Conservation (phyloP, 92 coral and sea anemone genomes). For the Desmophyllum pertusum region DNA sequence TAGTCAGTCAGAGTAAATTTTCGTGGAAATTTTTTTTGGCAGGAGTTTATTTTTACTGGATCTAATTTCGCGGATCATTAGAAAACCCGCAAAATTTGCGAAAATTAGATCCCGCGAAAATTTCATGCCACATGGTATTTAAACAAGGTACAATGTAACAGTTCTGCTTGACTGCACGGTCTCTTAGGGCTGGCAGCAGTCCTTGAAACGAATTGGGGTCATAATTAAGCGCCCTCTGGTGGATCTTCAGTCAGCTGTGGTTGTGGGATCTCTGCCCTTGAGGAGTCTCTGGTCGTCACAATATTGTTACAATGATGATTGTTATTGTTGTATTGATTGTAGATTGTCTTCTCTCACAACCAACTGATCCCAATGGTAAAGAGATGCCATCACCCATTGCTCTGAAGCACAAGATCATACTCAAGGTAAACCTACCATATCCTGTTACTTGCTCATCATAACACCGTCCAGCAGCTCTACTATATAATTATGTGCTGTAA, state of each 20-base stretch:
- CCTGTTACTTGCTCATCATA: background rate
- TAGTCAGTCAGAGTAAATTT: too few species aligned
- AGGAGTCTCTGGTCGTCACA: conserved; percentile 51
- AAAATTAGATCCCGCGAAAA: too few species aligned
- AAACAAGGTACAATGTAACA: conserved; percentile 51
- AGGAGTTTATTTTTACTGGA: too few species aligned
- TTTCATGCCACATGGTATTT: too few species aligned
- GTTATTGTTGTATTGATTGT: background rate
- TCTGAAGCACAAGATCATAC: conserved; percentile 81
- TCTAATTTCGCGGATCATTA: too few species aligned
- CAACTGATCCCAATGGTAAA: conserved; percentile 72
- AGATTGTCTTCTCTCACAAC: conserved; percentile 83
- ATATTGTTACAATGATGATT: too few species aligned
- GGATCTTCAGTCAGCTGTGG: conserved; percentile 67
- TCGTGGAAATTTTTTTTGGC: too few species aligned
- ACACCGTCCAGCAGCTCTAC: too few species aligned
- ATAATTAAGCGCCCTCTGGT: conserved; percentile 58
- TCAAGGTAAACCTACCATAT: conserved; percentile 57
- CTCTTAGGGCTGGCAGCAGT: conserved; percentile 60
- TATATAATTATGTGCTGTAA: too few species aligned
- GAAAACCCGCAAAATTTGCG: too few species aligned
- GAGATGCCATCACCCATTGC: conserved; percentile 89
- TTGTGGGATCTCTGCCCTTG: conserved; percentile 54
- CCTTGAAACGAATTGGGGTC: conserved; percentile 61
- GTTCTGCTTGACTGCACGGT: conserved; percentile 62